Evolutionary conservation across 2,797 vertebrate genomes (phyloP).

Genomic region (Sitta carolinensis): DNA sequence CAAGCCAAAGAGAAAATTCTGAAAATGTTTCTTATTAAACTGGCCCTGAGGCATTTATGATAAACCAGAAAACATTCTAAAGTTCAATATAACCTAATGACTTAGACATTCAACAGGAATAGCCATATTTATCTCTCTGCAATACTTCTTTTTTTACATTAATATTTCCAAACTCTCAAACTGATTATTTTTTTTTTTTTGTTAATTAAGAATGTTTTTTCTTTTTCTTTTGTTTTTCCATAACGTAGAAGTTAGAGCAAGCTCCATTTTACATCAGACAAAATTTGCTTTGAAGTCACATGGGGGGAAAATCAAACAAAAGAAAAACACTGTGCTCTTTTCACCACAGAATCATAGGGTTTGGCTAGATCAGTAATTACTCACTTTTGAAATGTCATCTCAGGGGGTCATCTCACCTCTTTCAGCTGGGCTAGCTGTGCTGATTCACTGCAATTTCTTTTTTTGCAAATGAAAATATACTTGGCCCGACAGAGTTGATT

Average conservation of each 20-base stretch:
- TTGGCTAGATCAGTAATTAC: neutral
- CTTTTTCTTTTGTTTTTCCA: neutral
- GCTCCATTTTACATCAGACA: neutral
- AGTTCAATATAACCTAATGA: neutral
- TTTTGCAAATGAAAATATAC: neutral
- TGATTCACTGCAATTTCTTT: neutral
- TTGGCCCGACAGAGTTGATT: neutral
- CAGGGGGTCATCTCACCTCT: neutral
- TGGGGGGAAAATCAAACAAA: neutral
- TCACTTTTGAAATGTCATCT: neutral
- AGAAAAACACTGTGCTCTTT: neutral
- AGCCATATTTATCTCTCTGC: neutral
- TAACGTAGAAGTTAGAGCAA: neutral
- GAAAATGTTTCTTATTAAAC: neutral
- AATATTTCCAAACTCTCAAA: neutral
- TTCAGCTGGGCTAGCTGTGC: neutral
- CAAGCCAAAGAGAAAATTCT: neutral
- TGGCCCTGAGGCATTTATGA: accelerated
- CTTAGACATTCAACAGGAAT: neutral
- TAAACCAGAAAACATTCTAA: neutral
- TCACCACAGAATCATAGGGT: neutral
- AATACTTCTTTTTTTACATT: neutral
- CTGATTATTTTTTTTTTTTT: neutral
- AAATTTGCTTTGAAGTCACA: neutral
- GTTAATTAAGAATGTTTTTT: neutral